Conservation (phyloP, 1,140 invertebrate genomes). For the Apis cerana region DNA sequence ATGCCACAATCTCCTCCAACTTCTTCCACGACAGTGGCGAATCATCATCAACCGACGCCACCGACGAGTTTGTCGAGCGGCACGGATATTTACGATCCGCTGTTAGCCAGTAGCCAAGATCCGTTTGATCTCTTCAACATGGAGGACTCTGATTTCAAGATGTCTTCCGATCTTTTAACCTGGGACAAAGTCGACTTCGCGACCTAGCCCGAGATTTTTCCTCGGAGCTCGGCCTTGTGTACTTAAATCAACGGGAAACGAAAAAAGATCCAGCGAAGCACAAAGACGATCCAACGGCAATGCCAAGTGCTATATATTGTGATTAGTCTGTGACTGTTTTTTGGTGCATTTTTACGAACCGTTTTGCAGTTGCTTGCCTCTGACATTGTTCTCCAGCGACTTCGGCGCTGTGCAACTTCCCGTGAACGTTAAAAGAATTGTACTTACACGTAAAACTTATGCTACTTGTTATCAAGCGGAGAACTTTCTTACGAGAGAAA, state of each 20-base stretch:
- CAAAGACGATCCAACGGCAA: not conserved
- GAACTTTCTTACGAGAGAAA: slow-evolving; percentile 13
- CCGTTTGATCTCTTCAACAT: slow-evolving; percentile 88
- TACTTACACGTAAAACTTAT: slow-evolving; percentile 49
- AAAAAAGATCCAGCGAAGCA: slow-evolving; percentile 1
- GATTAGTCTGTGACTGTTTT: slow-evolving; percentile 22
- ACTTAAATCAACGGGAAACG: slow-evolving; percentile 66
- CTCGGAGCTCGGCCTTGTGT: slow-evolving; percentile 65
- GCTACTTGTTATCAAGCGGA: slow-evolving; percentile 5
- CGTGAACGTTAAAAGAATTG: slow-evolving; percentile 18
- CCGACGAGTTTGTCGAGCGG: slow-evolving; percentile 73
- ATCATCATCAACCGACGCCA: slow-evolving; percentile 58
- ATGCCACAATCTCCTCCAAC: slow-evolving; percentile 79
- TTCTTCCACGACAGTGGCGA: slow-evolving; percentile 65
- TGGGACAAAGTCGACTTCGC: slow-evolving; percentile 86
- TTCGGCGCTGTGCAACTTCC: not conserved
- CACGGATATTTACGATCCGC: slow-evolving; percentile 83
- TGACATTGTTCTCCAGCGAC: not conserved
- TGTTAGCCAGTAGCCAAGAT: slow-evolving; percentile 84
- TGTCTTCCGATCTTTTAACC: slow-evolving; percentile 81
- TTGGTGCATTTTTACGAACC: slow-evolving; percentile 51
- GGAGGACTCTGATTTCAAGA: slow-evolving; percentile 86
- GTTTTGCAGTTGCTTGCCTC: slow-evolving; percentile 41
- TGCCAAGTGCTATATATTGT: slow-evolving; percentile 19
- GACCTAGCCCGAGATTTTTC: slow-evolving; percentile 78